Conservation (phyloP, 2,888 invertebrate species). For the Platynereis dumerilii region DNA sequence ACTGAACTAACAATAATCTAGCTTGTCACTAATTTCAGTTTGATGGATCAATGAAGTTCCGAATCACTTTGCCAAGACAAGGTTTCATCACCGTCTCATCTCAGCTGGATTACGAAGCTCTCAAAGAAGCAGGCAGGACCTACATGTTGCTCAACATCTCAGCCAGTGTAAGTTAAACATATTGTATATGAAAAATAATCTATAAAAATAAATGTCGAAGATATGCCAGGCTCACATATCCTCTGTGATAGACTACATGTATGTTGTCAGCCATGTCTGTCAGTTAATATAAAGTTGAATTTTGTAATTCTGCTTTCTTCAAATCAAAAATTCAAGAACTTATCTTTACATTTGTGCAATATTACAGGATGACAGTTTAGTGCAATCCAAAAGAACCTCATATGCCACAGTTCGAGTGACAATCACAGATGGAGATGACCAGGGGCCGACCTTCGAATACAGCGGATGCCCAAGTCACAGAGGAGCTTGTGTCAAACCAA, state of each 20-base stretch:
- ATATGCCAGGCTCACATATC: too few relatives aligned
- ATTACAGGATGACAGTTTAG: constrained; percentile 26
- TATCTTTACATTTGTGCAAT: too few relatives aligned
- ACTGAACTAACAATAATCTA: too few relatives aligned
- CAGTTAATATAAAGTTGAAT: too few relatives aligned
- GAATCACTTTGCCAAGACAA: constrained; percentile 19
- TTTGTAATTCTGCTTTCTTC: too few relatives aligned
- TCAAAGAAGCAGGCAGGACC: constrained; percentile 29
- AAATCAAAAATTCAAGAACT: too few relatives aligned
- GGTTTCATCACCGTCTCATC: constrained; percentile 32
- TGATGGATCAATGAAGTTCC: constrained; percentile 41
- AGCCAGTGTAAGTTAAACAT: constrained; percentile 40
- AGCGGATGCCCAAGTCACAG: constrained; percentile 82
- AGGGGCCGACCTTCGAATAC: constrained; percentile 89
- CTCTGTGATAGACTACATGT: too few relatives aligned
- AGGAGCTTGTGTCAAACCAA: constrained; percentile 85
- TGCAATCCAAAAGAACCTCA: constrained; percentile 28
- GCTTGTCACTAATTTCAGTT: too few relatives aligned
- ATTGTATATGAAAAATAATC: not conserved
- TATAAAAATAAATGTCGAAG: too few relatives aligned
- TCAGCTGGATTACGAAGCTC: constrained; percentile 40
- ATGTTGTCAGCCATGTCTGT: too few relatives aligned
- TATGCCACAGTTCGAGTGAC: constrained; percentile 81
- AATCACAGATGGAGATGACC: constrained; percentile 87
- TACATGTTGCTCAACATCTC: constrained; percentile 43